Evolutionary conservation across 2,797 vertebrate genomes (phyloP).

Genomic region (Percopsis omiscomaycus): DNA sequence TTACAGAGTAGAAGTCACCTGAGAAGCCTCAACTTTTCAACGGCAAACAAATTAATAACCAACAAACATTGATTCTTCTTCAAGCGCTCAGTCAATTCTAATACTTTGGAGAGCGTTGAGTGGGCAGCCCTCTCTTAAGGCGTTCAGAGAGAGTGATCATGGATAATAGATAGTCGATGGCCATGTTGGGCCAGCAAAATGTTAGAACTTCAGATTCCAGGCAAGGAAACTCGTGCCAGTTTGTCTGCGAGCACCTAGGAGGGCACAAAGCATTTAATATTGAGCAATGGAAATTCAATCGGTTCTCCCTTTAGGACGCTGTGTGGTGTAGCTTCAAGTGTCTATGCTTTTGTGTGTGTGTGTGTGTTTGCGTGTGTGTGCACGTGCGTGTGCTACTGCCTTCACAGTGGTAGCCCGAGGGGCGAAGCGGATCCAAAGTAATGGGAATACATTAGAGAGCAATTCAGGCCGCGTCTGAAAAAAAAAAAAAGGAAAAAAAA

Average conservation of each 20-base stretch:
- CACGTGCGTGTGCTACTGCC: slow-evolving; percentile 48
- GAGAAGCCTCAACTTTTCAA: slow-evolving; percentile 27
- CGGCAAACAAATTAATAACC: slow-evolving; percentile 34
- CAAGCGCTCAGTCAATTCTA: slow-evolving; percentile 14
- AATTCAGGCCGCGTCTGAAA: slow-evolving; percentile 63
- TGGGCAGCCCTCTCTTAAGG: slow-evolving; percentile 32
- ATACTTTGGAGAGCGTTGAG: slow-evolving; percentile 22
- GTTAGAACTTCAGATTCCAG: slow-evolving; percentile 52
- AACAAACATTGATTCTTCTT: slow-evolving; percentile 32
- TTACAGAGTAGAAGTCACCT: slow-evolving; percentile 9
- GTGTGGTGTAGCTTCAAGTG: slow-evolving; percentile 52
- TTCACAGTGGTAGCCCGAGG: slow-evolving; percentile 67
- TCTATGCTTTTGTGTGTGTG: slow-evolving; percentile 20
- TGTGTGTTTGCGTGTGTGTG: slow-evolving; percentile 25
- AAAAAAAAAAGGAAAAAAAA: slow-evolving; percentile 51
- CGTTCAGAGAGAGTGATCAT: slow-evolving; percentile 37
- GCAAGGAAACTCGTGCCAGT: slow-evolving; percentile 58
- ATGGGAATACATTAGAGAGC: slow-evolving; percentile 78
- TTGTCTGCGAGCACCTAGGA: slow-evolving; percentile 64
- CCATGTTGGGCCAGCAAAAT: slow-evolving; percentile 36
- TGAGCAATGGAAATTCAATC: slow-evolving; percentile 71
- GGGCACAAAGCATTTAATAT: slow-evolving; percentile 69
- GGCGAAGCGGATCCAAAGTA: slow-evolving; percentile 73
- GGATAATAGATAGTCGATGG: slow-evolving; percentile 56
- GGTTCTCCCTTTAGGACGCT: slow-evolving; percentile 53